Percentiles rank a stretch among this genome's conserved stretches.
These are phyloP conservation scores for Gonioctena quinquepunctata DNA, from an alignment of 1,140 invertebrate species.

Conservation along the genomic window DNA sequence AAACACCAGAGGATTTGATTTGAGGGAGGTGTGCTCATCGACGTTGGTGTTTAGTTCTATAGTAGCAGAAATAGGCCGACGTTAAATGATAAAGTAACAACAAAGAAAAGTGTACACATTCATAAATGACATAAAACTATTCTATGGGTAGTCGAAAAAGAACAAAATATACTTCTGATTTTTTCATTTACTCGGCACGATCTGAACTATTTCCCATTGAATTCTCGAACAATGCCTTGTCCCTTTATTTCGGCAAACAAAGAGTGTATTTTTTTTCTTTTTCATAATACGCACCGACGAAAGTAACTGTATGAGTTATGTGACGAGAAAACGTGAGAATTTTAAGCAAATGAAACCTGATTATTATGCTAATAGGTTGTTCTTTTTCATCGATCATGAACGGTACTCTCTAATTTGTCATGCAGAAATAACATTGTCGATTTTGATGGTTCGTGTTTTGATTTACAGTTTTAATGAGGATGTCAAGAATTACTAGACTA, in stretches of 20 bases:
- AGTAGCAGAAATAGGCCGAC: too few relatives aligned
- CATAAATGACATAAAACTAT: too few relatives aligned
- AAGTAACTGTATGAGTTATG: not conserved
- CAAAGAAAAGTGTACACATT: too few relatives aligned
- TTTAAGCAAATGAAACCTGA: not conserved
- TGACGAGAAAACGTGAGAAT: constrained; percentile 1
- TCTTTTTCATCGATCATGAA: not conserved
- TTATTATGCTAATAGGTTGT: not conserved
- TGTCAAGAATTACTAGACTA: not conserved
- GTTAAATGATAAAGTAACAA: too few relatives aligned
- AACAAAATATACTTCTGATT: too few relatives aligned
- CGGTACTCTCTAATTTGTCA: not conserved
- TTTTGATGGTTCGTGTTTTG: not conserved
- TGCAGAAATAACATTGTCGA: not conserved
- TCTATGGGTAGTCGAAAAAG: too few relatives aligned
- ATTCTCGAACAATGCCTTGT: not conserved
- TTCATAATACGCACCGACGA: not conserved
- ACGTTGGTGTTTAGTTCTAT: too few relatives aligned
- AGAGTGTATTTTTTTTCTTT: not conserved
- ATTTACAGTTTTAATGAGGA: not conserved
- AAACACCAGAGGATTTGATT: too few relatives aligned
- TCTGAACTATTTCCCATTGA: not conserved
- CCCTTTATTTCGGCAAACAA: not conserved
- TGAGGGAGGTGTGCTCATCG: too few relatives aligned
- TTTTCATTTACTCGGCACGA: not conserved